These are phyloP conservation scores for Halesus radiatus DNA, from an alignment of 1,140 invertebrate species.

Conservation along the genomic window DNA sequence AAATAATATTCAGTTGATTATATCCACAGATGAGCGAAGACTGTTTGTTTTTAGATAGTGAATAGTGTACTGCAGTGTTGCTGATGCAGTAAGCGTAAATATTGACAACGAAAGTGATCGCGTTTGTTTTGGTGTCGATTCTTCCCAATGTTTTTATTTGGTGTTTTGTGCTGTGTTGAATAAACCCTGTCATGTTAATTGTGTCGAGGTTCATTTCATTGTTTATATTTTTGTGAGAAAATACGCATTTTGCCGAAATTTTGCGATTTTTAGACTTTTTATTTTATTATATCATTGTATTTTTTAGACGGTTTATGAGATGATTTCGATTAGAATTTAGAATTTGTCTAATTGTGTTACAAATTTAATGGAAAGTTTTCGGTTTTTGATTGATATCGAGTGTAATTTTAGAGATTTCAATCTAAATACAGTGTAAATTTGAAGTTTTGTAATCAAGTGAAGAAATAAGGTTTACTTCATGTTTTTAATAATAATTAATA, in stretches of 20 bases:
- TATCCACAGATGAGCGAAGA: neutral
- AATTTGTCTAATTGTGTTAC: no score
- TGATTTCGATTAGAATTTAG: no score
- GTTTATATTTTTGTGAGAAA: no score
- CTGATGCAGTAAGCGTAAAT: neutral
- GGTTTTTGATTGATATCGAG: neutral
- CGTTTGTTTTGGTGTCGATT: constrained; percentile 6
- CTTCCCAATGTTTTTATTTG: neutral
- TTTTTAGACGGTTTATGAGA: no score
- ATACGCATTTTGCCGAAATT: no score
- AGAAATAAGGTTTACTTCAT: no score
- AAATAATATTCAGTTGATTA: neutral
- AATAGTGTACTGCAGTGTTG: neutral
- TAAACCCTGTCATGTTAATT: neutral
- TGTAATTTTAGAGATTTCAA: neutral
- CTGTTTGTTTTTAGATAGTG: no score
- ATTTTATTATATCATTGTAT: no score
- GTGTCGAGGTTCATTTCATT: no score
- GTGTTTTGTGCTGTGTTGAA: neutral
- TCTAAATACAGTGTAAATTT: neutral
- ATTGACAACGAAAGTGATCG: neutral
- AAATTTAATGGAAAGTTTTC: neutral
- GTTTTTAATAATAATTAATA: no score
- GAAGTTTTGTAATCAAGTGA: neutral
- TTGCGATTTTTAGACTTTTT: no score